Evolutionary conservation across 1,140 invertebrate genomes (phyloP).

Genomic region (Portunus trituberculatus): DNA sequence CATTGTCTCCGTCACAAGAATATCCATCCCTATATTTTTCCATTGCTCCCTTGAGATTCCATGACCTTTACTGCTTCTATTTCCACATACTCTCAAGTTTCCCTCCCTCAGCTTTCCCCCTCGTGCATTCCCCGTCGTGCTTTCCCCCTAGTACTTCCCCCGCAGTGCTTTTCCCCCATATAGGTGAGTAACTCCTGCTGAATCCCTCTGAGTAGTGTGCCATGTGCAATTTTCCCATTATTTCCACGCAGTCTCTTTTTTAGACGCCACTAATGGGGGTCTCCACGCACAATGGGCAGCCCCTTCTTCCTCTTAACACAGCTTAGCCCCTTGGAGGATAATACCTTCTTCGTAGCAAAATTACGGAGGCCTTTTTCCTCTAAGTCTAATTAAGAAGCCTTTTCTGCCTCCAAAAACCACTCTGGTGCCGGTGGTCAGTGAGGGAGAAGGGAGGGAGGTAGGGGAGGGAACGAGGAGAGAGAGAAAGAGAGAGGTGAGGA

Average conservation of each 20-base stretch:
- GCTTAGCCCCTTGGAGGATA: not conserved
- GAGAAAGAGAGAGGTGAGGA: not conserved
- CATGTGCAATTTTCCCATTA: not conserved
- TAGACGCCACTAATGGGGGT: not conserved
- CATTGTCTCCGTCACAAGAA: too few species aligned
- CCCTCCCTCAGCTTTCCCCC: too few species aligned
- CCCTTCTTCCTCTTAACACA: conserved; percentile 10
- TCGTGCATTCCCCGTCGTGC: too few species aligned
- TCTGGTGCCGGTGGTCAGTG: not conserved
- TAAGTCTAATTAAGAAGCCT: conserved; percentile 23
- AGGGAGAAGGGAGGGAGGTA: not conserved
- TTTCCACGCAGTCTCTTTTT: not conserved
- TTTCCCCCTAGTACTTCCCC: too few species aligned
- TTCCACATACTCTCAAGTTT: too few species aligned
- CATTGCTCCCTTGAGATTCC: too few species aligned
- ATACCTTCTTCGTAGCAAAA: conserved; percentile 14
- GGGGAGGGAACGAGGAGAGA: not conserved
- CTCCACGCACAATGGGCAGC: not conserved
- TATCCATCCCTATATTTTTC: too few species aligned
- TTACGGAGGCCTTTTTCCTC: not conserved
- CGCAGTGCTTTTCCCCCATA: too few species aligned
- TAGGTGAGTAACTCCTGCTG: too few species aligned
- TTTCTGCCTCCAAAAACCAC: conserved; percentile 5
- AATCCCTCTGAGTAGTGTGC: too few species aligned
- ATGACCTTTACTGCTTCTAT: too few species aligned